Base-by-base conservation (phyloP, 2,888 invertebrate genomes). In the Pseudococcus viburni region DNA sequence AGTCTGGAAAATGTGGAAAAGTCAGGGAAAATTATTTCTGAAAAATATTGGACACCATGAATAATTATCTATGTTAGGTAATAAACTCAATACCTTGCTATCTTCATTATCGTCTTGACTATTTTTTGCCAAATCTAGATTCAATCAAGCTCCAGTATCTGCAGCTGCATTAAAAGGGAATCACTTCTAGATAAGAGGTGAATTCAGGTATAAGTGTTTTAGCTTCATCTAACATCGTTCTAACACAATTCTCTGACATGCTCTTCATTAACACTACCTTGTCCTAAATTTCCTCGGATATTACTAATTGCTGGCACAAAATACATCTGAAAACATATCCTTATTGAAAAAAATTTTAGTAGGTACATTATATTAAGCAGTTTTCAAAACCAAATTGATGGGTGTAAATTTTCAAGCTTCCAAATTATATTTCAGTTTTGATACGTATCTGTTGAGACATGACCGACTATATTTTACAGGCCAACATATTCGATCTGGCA, bases 241-340 rank as follows among this genome's bases (percentile, higher is more conserved):
- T n/a, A 93, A 91, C 96, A 96, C 15, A 96, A 95, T 89, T 94
- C 94, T 90, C 94, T 91, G 26, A 93, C 90, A 92, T 95, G 95
- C 91, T 96, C 95, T 91, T 96, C 95, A 90, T 94, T 94, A 12
- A 96, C 95, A 91, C 95, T 94, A 90, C 94, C 95, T 91, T 94
- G 94, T 6, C 96, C 96, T 91, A 95, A 93, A 92, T 96, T 96
- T 90, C 93, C 92, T 90, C 94, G 93, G 90, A 96, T 95, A 91
- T 96, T 96, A 90, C 94, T 94, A 59, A 96, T 94, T 89, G 95
- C 96, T 89, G 96, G 95, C 90, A 95, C 94, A 92, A 96, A 96
- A 92, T 95, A 96, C 93, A 94, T 95, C 95, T 96, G 55, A 17
- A 55, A 12, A 51, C 5, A 51, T 15, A 51, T 51, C 0, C 4